Evolutionary conservation across 2,888 invertebrate species (phyloP).

Genomic region (Meteorus cinctellus): DNA sequence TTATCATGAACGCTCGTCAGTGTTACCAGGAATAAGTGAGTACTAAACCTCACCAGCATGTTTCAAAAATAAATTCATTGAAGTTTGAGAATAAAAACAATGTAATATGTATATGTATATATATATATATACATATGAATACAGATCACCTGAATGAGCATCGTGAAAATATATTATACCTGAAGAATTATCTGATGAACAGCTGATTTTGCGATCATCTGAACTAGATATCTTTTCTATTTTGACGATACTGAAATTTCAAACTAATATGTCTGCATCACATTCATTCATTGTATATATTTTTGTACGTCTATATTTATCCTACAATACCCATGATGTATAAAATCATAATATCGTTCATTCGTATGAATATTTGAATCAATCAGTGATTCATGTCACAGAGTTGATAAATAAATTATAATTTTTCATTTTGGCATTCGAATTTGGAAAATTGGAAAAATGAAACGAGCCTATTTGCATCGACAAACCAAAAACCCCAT

Average conservation of each 20-base stretch:
- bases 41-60: not conserved
- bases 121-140: not conserved
- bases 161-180: not conserved
- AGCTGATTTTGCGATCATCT: not conserved
- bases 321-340: not conserved
- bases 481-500: constrained; percentile 39
- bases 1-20: not conserved
- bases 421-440: constrained; percentile 22
- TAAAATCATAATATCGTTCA: not conserved
- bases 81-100: too few species aligned
- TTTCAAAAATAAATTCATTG: not conserved
- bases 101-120: not conserved
- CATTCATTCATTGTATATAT: not conserved
- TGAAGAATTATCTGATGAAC: not conserved
- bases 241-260: constrained; percentile 41
- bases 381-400: not conserved
- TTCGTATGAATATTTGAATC: not conserved
- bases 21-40: not conserved
- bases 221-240: not conserved
- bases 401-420: not conserved
- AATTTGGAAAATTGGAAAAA: constrained; percentile 20
- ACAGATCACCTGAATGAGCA: not conserved
- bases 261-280: not conserved
- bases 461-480: constrained; percentile 44
- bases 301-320: not conserved